Evolutionary conservation across 2,113 vertebrate genomes (phyloP).

Genomic region (Corythoichthys haematopterus): DNA sequence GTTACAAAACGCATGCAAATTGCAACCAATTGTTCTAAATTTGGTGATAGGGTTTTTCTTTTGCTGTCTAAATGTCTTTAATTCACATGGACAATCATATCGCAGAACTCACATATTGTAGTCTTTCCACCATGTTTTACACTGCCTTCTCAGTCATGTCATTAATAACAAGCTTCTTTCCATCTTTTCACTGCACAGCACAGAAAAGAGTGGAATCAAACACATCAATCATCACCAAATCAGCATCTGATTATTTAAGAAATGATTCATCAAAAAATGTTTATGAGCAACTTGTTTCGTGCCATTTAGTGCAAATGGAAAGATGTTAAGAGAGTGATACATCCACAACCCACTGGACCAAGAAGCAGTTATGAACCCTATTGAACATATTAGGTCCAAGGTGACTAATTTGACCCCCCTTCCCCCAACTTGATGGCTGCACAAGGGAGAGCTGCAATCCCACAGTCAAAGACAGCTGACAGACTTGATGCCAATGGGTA

Average conservation of each 20-base stretch:
- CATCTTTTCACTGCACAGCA: slow-evolving; percentile 76
- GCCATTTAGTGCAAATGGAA: slow-evolving; percentile 73
- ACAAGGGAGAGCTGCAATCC: slow-evolving; percentile 79
- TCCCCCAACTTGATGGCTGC: slow-evolving; percentile 57
- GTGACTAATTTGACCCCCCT: slow-evolving; percentile 58
- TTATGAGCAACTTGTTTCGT: slow-evolving; percentile 37
- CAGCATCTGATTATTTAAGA: slow-evolving; percentile 33
- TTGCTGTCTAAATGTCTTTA: slow-evolving; percentile 7
- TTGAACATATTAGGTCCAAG: slow-evolving; percentile 74
- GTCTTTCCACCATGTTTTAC: slow-evolving; percentile 72
- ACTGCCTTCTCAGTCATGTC: slow-evolving; percentile 79
- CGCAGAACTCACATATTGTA: slow-evolving; percentile 71
- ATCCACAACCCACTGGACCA: slow-evolving; percentile 70
- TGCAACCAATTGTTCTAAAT: slow-evolving; percentile 2
- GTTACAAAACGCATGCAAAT: slow-evolving; percentile 18
- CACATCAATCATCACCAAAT: slow-evolving; percentile 47
- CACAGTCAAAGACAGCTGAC: slow-evolving; percentile 79
- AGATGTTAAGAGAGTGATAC: slow-evolving; percentile 73
- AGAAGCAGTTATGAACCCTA: slow-evolving; percentile 82
- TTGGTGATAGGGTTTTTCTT: background rate
- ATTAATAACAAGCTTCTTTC: slow-evolving; percentile 66
- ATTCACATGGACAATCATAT: slow-evolving; percentile 7
- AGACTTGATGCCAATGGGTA: slow-evolving; percentile 63
- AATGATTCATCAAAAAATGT: slow-evolving; percentile 35
- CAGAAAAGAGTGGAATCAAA: slow-evolving; percentile 56